Evolutionary conservation across 2,797 vertebrate genomes (phyloP), one percentile per base, ranked within the genome.

Genomic region (Diceros bicornis): DNA sequence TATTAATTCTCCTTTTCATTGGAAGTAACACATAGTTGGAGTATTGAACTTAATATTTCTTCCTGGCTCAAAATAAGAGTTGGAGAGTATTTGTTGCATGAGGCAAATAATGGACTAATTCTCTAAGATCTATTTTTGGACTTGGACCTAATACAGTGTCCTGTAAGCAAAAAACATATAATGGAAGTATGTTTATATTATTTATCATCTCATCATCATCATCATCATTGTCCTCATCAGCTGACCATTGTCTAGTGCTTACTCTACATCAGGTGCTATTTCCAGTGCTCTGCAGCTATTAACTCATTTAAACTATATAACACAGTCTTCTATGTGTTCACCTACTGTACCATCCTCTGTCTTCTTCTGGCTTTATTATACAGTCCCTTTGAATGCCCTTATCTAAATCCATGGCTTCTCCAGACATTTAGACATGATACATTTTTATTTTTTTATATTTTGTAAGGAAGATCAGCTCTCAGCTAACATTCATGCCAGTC

Each of bases 41-140:
- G 6, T 92, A 75, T 87, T 34, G 57, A 68, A 18, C 23, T 95
- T 79, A 59, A 82, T 78, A 89, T 87, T 95, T 92, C 21, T 79
- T 94, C 41, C 52, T 62, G 61, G 64, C 17, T 94, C 79, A 69
- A 89, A 97, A 64, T 81, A 55, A 57, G 52, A 91, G 23, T 27
- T 88, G 37, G 29, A 32, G 29, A 61, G 9, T 32, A 75, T 74
- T 84, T 89, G 90, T 66, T 41, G 64, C 20, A 25, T 69, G 16
- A 57, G 21, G 7, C 52, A 87, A 79, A 87, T 66, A 93, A 92
- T 66, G 32, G 25, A 74, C 4, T 29, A 27, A 94, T 72, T 92
- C 44, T 93, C 41, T 78, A 94, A 90, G 69, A 41, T 74, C 64
- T 92, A 20, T 29, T 85, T 94, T 96, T 87, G 34, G 18, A 77